Percentiles rank a stretch among this genome's conserved stretches.
phyloP scores from a whole-genome alignment of 1,140 invertebrate genomes.

The Meloidogyne exigua region DNA sequence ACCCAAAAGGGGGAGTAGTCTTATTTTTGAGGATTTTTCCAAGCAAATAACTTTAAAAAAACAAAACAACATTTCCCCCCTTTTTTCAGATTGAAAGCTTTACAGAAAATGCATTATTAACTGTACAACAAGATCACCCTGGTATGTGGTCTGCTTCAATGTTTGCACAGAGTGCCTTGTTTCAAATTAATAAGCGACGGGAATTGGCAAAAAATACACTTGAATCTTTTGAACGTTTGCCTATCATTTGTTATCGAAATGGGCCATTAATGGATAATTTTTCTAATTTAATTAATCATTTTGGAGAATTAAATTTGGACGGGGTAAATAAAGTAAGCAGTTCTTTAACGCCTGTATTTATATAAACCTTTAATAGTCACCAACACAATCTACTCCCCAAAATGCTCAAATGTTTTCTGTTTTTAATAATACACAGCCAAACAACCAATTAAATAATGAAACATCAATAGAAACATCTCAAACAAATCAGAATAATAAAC shows the following conservation, averaged over 20 bases:
- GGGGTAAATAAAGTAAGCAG: neutral
- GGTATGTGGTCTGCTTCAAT: slow-evolving; percentile 23
- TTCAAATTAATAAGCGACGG: slow-evolving; percentile 4
- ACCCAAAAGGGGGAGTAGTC: too few species aligned
- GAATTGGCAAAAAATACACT: slow-evolving; percentile 5
- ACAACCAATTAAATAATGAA: neutral
- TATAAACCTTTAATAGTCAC: neutral
- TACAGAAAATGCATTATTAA: slow-evolving; percentile 13
- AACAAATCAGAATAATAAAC: neutral
- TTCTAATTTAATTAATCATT: neutral
- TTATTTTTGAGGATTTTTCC: too few species aligned
- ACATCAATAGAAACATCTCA: neutral
- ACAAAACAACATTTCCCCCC: too few species aligned
- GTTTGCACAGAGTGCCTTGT: slow-evolving; percentile 15
- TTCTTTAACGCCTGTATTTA: too few species aligned
- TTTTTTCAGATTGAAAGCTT: slow-evolving; percentile 24
- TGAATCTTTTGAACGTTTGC: slow-evolving; percentile 12
- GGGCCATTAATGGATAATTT: neutral
- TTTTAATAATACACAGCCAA: neutral
- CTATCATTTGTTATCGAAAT: slow-evolving; percentile 13
- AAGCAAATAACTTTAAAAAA: too few species aligned
- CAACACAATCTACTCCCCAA: neutral
- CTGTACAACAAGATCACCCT: slow-evolving; percentile 13
- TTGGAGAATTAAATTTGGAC: slow-evolving; percentile 14
- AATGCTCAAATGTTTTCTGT: slow-evolving; percentile 26